Percentiles rank a stretch among this genome's conserved stretches.
phyloP scores from a whole-genome alignment of 2,113 vertebrate species.

The Podarcis cretensis region DNA sequence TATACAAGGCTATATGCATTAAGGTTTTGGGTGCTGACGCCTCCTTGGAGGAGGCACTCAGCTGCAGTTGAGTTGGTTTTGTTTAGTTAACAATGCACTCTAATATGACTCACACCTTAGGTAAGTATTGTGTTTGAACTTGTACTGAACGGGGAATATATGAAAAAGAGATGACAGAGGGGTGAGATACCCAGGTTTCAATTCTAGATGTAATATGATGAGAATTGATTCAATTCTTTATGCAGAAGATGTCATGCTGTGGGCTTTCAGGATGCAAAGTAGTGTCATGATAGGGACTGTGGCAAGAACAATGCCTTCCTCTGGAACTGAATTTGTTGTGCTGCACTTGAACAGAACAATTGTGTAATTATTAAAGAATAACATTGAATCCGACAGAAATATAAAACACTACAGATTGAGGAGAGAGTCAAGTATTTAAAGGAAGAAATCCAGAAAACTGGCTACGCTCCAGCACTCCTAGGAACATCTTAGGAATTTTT shows the following conservation, averaged over 20 bases:
- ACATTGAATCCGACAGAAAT: background rate
- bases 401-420: background rate
- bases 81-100: constrained; percentile 65
- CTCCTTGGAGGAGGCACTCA: constrained; percentile 56
- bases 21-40: constrained; percentile 73
- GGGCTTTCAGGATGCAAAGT: background rate
- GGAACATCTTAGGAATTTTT: background rate
- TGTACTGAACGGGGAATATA: background rate
- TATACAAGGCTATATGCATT: constrained; percentile 50
- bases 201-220: background rate
- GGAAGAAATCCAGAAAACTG: background rate
- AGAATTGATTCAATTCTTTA: background rate
- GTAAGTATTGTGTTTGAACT: constrained; percentile 41
- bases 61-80: constrained; percentile 72
- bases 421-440: background rate
- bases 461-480: background rate
- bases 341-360: constrained; percentile 35
- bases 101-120: constrained; percentile 47
- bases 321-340: constrained; percentile 35
- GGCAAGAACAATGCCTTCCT: background rate
- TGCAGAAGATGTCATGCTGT: fast-evolving
- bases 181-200: background rate
- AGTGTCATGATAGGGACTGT: fast-evolving
- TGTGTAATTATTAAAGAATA: background rate
- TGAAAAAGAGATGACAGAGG: background rate